Evolutionary conservation across 2,888 invertebrate species (phyloP).

Genomic region (Mythimna impura): DNA sequence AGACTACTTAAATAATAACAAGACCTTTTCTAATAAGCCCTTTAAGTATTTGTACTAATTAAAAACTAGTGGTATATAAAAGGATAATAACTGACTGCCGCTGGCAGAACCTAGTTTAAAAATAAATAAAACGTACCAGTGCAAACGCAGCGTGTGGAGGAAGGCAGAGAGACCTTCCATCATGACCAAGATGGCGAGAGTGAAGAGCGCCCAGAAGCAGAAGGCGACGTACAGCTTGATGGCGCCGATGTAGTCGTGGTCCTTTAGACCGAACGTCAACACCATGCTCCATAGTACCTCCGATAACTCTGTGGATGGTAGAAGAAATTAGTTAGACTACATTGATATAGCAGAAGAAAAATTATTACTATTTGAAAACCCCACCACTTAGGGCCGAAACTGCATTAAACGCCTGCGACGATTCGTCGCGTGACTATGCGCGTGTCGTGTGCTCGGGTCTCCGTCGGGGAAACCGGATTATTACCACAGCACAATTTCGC

Average conservation of each 20-base stretch:
- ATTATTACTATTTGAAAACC: no score
- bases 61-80: no score
- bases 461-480: no score
- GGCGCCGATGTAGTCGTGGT: conserved; percentile 93
- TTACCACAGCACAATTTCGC: no score
- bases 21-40: no score
- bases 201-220: conserved; percentile 96
- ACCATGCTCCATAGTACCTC: conserved; percentile 99
- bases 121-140: conserved; percentile 93
- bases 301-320: conserved; percentile 91
- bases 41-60: no score
- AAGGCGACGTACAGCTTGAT: conserved; percentile 95
- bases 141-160: conserved; percentile 98
- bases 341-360: neutral
- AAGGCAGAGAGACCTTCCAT: conserved; percentile 99
- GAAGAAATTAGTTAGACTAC: neutral
- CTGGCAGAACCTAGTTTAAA: neutral
- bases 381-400: no score
- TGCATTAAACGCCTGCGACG: no score
- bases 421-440: no score
- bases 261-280: conserved; percentile 93
- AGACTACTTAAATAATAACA: no score
- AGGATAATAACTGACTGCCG: no score
- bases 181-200: conserved; percentile 98
- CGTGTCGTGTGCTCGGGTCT: no score